Base-by-base conservation (phyloP, 2,888 invertebrate genomes). In the Endomychus coccineus region DNA sequence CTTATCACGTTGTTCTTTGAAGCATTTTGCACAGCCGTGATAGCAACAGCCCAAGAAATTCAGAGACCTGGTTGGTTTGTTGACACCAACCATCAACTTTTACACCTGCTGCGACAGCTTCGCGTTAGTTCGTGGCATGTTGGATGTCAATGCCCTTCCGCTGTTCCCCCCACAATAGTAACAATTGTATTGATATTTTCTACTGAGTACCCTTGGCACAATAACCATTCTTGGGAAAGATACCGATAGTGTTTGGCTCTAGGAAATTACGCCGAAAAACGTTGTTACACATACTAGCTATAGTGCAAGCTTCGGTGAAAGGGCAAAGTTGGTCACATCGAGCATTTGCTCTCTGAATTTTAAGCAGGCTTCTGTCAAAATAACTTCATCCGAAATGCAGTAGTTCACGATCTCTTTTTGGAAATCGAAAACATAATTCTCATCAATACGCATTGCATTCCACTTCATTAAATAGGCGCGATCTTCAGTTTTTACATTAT, bases 331-430 rank as follows among this genome's bases (percentile, higher is more conserved):
- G 0, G 42, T 44, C n/a, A 34, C 39, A 6, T 36, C 27, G 2
- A 56, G 16, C 15, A 58, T 39, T 3, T 35, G 32, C 25, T 48
- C 22, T 21, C 55, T 40, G 41, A 54, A 58, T 35, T 42, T 48
- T 12, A 50, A 7, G 34, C 54, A 59, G 1, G 54, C 49, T 10
- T 40, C 38, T 4, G 47, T 36, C 11, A 58, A 36, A 36, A 57
- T 59, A 6, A 44, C 44, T 0, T 58, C 55, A 36, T 50, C 48
- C 7, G 29, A 30, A 5, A 44, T 17, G 32, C 49, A 52, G 19
- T 52, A 52, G 2, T 43, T 43, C 0, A 52, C 28, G 1, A 61
- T 19, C 28, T 58, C 57, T 15, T 46, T 37, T 33, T 46, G 12
- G 35, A 59, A 49, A 27, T n/a, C n/a, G n/a, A n/a, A n/a, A n/a